Evolutionary conservation across 2,888 invertebrate species (phyloP), one percentile per base, ranked within the genome.

Genomic region (Drosophila putrida): DNA sequence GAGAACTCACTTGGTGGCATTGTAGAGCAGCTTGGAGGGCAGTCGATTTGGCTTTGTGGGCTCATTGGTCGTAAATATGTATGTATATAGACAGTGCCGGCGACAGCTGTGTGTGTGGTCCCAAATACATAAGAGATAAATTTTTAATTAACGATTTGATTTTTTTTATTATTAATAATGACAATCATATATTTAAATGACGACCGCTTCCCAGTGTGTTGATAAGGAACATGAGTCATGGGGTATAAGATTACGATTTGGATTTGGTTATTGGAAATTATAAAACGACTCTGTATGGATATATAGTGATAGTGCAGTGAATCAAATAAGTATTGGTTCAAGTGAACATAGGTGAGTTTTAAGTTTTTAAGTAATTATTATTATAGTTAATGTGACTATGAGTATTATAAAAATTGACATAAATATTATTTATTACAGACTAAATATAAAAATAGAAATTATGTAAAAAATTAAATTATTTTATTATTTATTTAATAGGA

Each of bases 71-170:
- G 92, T 91, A 68, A 92, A 89, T 62, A 91, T 84, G 75, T 91
- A 76, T 93, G 91, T 50, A 92, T 82, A 68, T 92, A 92, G 66
- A 92, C 90, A 59, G 92, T 93, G 64, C 89, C 91, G 58, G 89
- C 89, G 75, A 92, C 88, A 79, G 92, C 93, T 92, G 69, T 47
- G 78, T 64, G n/a, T n/a, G n/a, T n/a, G n/a, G n/a, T n/a, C n/a
- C n/a, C 57, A 27, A 33, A 54, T 31, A 49, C 25, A 31, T 6
- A 61, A 35, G 25, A 68, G 75, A 79, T 80, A 53, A 70, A 33
- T 46, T 76, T 82, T 85, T 77, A 84, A 78, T 80, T 80, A 88
- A 47, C 38, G 9, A 57, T 39, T 33, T 15, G 11, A 28, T 44
- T 47, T 8, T 13, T 15, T 28, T 35, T 57, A 4, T 25, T 28